Base-by-base conservation (phyloP, 2,888 invertebrate species). In the Eudemis profundana region DNA sequence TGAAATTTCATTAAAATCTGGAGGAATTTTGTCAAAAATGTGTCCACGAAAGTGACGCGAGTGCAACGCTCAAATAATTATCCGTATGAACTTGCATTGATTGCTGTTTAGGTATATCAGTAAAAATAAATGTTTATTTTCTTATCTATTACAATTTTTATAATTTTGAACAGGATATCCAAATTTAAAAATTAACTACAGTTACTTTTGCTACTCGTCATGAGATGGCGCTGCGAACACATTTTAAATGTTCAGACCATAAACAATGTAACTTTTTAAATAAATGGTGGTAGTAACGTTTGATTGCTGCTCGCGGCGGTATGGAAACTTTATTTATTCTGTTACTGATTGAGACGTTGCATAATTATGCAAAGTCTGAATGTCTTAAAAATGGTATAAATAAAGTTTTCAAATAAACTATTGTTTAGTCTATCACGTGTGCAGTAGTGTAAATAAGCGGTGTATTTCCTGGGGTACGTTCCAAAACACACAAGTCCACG, bases 351-450 rank as follows among this genome's bases (percentile, higher is more conserved):
- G 12, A 12, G 10, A 4, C n/a, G n/a, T 50, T 36, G 51, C 36
- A 53, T 40, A 23, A 53, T 21, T 54, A n/a, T n/a, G 40, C 40
- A 42, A 14, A n/a, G n/a, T n/a, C n/a, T n/a, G n/a, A n/a, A n/a
- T n/a, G n/a, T n/a, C 21, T 15, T 3, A 10, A 12, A 40, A 40
- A 15, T 23, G 7, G 10, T n/a, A 44, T 5, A 57, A 57, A 57
- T 44, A 17, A 29, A 19, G 56, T 17, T 44, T 46, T 15, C 33
- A 57, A 57, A 46, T 17, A 29, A 46, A 33, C 29, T 3, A 46
- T 53, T 53, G 50, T 61, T 61, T 61, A 61, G 50, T 51, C 44
- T 51, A n/a, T 29, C 14, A 44, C 19, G 33, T 36, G 17, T 42
- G 42, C 21, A 33, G 51, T 1, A 14, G 7, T 42, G 33, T 29